Evolutionary conservation across 2,888 invertebrate species (phyloP).

Genomic region (Trachelus iudaicus): DNA sequence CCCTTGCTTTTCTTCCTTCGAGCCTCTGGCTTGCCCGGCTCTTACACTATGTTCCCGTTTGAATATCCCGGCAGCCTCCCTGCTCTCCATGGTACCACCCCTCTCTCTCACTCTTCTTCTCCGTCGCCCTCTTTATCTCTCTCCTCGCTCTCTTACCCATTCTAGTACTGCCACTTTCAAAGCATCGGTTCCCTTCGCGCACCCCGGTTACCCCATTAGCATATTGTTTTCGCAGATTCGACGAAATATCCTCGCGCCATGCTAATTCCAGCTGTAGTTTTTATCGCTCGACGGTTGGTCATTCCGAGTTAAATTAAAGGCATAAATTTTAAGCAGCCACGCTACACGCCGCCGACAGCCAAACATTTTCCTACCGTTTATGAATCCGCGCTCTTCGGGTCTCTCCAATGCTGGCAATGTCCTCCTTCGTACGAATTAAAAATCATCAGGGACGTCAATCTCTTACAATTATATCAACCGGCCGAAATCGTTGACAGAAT

Average conservation of each 20-base stretch:
- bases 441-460: not conserved
- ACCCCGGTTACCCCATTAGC: constrained; percentile 56
- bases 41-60: constrained; percentile 10
- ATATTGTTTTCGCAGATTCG: constrained; percentile 63
- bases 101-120: constrained; percentile 10
- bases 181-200: constrained; percentile 36
- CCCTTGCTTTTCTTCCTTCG: constrained; percentile 17
- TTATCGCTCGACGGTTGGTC: constrained; percentile 60
- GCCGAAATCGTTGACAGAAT: constrained; percentile 46
- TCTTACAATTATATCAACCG: not conserved
- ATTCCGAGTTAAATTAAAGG: constrained; percentile 64
- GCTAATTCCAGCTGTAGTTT: constrained; percentile 54
- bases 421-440: not conserved
- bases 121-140: constrained; percentile 23
- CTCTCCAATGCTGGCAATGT: not conserved
- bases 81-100: constrained; percentile 1
- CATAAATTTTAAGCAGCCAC: constrained; percentile 52
- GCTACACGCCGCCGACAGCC: not conserved
- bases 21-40: constrained; percentile 15
- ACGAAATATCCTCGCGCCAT: constrained; percentile 60
- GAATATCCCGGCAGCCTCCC: constrained; percentile 16
- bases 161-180: constrained; percentile 13
- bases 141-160: constrained; percentile 14
- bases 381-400: not conserved
- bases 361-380: not conserved